A percentile compares a stretch with the other conserved stretches of the same genome.
These are phyloP conservation scores for Gastrophryne carolinensis DNA, from an alignment of 2,797 vertebrate species.

Conservation along the genomic window DNA sequence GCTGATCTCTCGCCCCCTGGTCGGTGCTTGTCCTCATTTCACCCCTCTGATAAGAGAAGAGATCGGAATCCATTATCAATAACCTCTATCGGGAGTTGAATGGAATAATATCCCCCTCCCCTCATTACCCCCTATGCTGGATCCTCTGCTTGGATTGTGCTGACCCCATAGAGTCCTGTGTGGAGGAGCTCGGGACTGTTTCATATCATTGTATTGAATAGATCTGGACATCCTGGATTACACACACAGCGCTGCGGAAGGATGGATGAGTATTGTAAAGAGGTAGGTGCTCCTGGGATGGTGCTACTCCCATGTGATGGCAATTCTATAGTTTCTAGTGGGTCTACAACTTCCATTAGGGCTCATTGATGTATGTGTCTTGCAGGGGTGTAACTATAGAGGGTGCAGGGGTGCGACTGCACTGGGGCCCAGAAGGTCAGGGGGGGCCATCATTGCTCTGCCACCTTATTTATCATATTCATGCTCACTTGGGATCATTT, in stretches of 20 bases:
- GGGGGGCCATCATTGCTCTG: too few relatives aligned
- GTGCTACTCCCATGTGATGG: not conserved
- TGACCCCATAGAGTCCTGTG: not conserved
- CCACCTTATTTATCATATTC: too few relatives aligned
- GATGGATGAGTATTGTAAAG: constrained; percentile 41
- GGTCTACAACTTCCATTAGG: not conserved
- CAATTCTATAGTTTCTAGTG: not conserved
- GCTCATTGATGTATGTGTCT: not conserved
- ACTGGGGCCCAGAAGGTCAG: too few relatives aligned
- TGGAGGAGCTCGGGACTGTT: too few relatives aligned
- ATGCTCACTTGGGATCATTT: too few relatives aligned
- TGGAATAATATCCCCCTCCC: too few relatives aligned
- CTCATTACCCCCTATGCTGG: too few relatives aligned
- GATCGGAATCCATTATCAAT: too few relatives aligned
- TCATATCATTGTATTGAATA: too few relatives aligned
- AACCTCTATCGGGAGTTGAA: not conserved
- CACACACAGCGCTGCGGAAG: not conserved
- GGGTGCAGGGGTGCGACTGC: too few relatives aligned
- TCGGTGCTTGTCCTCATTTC: not conserved
- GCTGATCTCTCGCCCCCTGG: not conserved
- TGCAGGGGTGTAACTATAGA: too few relatives aligned
- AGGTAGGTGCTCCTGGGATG: constrained; percentile 2
- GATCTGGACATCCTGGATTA: not conserved
- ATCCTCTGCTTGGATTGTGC: not conserved
- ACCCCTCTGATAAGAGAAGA: not conserved